A percentile compares a stretch with the other conserved stretches of the same genome.
phyloP scores from a whole-genome alignment of 2,797 vertebrate species.

The Rhinophrynus dorsalis region DNA sequence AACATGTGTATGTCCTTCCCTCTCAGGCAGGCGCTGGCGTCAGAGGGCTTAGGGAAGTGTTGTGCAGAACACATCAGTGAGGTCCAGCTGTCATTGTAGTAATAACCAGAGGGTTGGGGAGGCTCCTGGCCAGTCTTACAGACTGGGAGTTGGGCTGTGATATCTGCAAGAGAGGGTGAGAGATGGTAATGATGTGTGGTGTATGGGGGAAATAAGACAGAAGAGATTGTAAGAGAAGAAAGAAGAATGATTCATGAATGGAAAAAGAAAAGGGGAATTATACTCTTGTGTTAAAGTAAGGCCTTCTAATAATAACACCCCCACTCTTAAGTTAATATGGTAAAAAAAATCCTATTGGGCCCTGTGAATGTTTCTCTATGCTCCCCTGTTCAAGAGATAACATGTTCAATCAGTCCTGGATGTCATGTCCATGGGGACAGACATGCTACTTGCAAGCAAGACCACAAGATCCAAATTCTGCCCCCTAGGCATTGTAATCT shows the following conservation, averaged over 20 bases:
- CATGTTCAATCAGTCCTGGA: no score
- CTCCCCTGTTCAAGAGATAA: no score
- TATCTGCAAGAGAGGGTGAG: background rate
- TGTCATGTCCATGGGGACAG: no score
- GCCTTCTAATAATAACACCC: no score
- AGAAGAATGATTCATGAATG: background rate
- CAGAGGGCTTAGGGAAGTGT: slow-evolving; percentile 28
- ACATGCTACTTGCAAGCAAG: no score
- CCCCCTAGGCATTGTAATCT: no score
- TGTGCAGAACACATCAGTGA: slow-evolving; percentile 48
- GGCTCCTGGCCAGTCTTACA: slow-evolving; percentile 14
- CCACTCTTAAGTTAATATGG: no score
- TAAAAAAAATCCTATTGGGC: no score
- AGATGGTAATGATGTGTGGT: background rate
- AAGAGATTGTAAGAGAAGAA: background rate
- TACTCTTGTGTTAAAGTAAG: no score
- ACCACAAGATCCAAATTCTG: no score
- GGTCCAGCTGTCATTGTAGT: slow-evolving; percentile 52
- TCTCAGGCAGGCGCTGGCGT: slow-evolving; percentile 45
- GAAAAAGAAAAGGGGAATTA: no score
- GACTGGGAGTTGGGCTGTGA: background rate
- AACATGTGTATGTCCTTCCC: slow-evolving; percentile 29
- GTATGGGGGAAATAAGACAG: background rate
- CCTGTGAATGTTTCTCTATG: no score
- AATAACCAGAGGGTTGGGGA: slow-evolving; percentile 56